Evolutionary conservation across 2,888 invertebrate species (phyloP), one percentile per base, ranked within the genome.

Genomic region (Chouioia cunea): DNA sequence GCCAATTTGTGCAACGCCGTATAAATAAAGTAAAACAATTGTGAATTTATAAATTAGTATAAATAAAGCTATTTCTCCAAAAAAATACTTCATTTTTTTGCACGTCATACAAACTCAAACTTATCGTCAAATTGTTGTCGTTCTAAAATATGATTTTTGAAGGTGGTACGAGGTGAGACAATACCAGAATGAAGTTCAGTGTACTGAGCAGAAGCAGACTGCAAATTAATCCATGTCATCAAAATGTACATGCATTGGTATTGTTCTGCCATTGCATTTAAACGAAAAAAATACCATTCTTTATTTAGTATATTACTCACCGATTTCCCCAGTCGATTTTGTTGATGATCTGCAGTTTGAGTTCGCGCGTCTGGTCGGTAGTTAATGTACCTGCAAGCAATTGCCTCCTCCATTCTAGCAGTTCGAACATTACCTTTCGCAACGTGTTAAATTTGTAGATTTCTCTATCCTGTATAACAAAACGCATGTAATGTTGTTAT

Each of bases 241-340:
- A 15, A 22, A 36, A 43, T 48, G 43, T n/a, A 10, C 36, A 48
- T 52, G 66, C 15, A 62, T 60, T 54, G 8, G 48, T 36, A 48
- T 62, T 68, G 60, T 50, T 16, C 16, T 8, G 18, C 14, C 16
- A 22, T 12, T 52, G 1, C 10, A 12, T 43, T 54, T 36, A 36
- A 36, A 36, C 2, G 36, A 36, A 6, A 36, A 36, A 36, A 36
- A 3, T 36, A 6, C 12, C 10, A 10, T 36, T 36, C 36, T 8
- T 36, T 36, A 36, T 36, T 36, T 36, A 36, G 12, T 36, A 18
- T 44, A 16, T 50, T 65, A 90, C 93, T 93, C 86, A 97, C 96
- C 95, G 91, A 88, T 97, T 97, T 64, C 97, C 97, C 97, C 97
- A 97, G 87, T 97, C 97, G 65, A 97, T 94, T 87, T 96, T 96